Base-by-base conservation (phyloP, 2,888 invertebrate species). In the Podabrus alpinus region DNA sequence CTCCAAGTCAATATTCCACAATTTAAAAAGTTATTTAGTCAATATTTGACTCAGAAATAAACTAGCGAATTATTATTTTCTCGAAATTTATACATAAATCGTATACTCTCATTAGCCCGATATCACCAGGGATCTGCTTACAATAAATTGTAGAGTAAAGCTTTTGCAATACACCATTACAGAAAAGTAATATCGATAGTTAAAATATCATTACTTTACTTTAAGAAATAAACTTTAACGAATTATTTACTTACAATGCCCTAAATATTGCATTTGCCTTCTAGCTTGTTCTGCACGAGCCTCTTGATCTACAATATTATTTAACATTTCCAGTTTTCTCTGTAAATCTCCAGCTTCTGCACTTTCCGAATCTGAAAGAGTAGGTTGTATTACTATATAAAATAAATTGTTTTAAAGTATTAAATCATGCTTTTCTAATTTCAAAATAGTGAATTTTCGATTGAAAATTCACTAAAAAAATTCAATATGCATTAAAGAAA, bases 291-390 rank as follows among this genome's bases (percentile, higher is more conserved):
- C 94, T 72, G 92, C 92, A 79, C 94, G 88, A 68, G 90, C 90
- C 87, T 96, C 97, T 84, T 96, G 95, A 88, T 96, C 96, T 91
- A 97, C 93, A 84, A 95, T 94, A 83, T 93, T 94, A 89, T 97
- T 97, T 86, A 97, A 91, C 88, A 95, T 91, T 88, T 96, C 96
- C 85, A 97, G 88, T 89, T 97, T 97, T 86, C 95, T 91, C 88
- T 97, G 96, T 83, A 97, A 90, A 87, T 96, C 96, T 76, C 93
- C 93, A 66, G 95, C 95, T 84, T 94, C 94, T 82, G 94, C 94
- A 86, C 95, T 95, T 87, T 96, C 95, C 80, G 95, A 92, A 90
- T 96, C 96, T 95, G 92, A 80, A 88, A 86, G 78, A 85, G 80
- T 81, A 24, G 69, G 59, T 61, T 59, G 13, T 17, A 19, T 69